Evolutionary conservation across 2,888 invertebrate species (phyloP).

Genomic region (Peribatodes rhomboidaria): DNA sequence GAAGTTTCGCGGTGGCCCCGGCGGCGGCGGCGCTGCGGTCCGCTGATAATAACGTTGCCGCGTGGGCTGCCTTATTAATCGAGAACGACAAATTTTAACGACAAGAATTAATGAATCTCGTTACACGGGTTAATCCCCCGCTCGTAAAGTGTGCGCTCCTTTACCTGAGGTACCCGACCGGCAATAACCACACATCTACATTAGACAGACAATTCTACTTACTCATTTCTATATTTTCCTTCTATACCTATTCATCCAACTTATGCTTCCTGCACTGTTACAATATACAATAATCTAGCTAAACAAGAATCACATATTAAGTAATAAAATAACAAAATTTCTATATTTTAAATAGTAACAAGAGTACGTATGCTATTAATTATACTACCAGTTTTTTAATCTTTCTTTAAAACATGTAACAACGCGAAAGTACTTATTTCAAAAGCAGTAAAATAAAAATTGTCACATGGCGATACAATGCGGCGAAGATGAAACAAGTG

Average conservation of each 20-base stretch:
- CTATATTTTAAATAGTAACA: background rate
- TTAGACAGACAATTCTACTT: constrained; percentile 48
- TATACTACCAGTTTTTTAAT: background rate
- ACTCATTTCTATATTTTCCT: constrained; percentile 40
- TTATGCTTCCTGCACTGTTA: too few species aligned
- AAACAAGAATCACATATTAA: too few species aligned
- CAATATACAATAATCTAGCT: too few species aligned
- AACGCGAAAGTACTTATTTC: constrained; percentile 29
- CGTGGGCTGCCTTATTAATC: constrained; percentile 86
- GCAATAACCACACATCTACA: constrained; percentile 60
- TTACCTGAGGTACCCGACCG: constrained; percentile 80
- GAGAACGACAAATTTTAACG: constrained; percentile 88
- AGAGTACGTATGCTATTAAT: background rate
- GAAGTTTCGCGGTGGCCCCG: constrained; percentile 81
- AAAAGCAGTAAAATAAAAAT: constrained; percentile 29
- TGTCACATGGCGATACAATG: constrained; percentile 31
- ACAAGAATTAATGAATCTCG: constrained; percentile 88
- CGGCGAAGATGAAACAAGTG: constrained; percentile 70
- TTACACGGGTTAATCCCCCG: constrained; percentile 87
- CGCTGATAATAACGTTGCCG: constrained; percentile 84
- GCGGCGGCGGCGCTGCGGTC: constrained; percentile 77
- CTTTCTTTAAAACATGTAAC: too few species aligned
- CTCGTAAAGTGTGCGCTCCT: constrained; percentile 84
- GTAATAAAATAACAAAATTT: too few species aligned
- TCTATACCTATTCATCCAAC: background rate